Evolutionary conservation across 2,113 vertebrate species (phyloP).

Genomic region (Turnix velox): DNA sequence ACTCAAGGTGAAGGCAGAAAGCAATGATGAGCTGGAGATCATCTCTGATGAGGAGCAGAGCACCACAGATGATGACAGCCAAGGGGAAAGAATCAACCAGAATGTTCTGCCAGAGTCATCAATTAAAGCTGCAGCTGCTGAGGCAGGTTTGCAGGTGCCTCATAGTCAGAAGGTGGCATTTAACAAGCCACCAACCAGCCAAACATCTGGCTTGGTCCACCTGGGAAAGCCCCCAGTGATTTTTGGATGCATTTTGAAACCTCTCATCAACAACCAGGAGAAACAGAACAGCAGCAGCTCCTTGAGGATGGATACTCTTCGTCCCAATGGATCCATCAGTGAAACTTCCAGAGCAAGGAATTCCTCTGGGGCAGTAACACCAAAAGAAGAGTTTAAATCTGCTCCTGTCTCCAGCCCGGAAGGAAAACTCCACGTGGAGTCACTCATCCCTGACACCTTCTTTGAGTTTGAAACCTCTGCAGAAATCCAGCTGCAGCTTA

Average conservation of each 20-base stretch:
- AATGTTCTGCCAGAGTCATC: background rate
- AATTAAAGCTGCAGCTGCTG: background rate
- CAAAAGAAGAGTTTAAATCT: background rate
- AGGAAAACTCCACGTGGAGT: background rate
- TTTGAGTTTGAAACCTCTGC: background rate
- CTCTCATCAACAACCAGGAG: fast-evolving
- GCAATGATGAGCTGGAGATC: fast-evolving
- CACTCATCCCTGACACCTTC: background rate
- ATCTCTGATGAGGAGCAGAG: background rate
- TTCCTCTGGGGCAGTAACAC: background rate
- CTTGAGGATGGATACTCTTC: background rate
- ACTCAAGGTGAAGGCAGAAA: background rate
- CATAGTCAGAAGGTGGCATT: background rate
- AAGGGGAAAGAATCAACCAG: background rate
- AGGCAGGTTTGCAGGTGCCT: background rate
- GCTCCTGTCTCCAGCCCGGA: background rate
- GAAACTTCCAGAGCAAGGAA: background rate
- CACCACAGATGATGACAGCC: background rate
- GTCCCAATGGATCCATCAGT: background rate
- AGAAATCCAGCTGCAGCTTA: background rate
- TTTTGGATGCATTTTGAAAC: background rate
- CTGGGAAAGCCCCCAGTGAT: too few relatives aligned
- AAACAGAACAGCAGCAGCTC: background rate
- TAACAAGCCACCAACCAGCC: background rate
- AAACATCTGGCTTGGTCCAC: background rate